Conservation (phyloP, 2,113 vertebrate genomes). For the Aptenodytes forsteri region DNA sequence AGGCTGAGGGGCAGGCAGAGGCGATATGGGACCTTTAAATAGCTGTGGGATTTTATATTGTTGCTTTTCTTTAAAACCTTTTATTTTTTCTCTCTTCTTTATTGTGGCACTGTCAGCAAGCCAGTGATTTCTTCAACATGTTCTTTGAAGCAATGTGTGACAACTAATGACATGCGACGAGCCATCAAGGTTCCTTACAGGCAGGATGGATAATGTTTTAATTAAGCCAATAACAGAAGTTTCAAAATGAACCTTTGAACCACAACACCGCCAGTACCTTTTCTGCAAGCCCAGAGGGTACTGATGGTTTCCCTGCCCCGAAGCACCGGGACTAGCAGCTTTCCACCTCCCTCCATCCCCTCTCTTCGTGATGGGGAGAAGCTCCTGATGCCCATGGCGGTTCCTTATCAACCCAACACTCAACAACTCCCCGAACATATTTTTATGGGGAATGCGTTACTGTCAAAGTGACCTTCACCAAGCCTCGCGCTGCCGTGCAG, state of each 20-base stretch:
- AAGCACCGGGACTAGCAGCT: background rate
- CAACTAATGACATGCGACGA: rapidly evolving
- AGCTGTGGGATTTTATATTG: background rate
- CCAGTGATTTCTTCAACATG: background rate
- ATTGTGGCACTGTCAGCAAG: background rate
- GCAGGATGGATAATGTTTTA: background rate
- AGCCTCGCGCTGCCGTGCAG: background rate
- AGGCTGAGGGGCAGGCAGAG: background rate
- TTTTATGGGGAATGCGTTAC: background rate
- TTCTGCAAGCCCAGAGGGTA: background rate
- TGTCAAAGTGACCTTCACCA: slow-evolving; percentile 47
- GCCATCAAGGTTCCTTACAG: background rate
- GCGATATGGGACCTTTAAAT: background rate
- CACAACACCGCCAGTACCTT: background rate
- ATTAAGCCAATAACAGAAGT: background rate
- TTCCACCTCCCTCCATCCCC: background rate
- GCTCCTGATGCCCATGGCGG: background rate
- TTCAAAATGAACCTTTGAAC: background rate
- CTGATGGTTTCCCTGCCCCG: background rate
- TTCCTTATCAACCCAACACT: background rate
- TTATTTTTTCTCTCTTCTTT: background rate
- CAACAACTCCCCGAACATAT: background rate
- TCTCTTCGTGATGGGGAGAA: background rate
- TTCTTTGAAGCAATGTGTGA: background rate
- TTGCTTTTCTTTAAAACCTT: background rate